phyloP scores from a whole-genome alignment of 2,888 invertebrate species.

The Geotrupes spiniger region DNA sequence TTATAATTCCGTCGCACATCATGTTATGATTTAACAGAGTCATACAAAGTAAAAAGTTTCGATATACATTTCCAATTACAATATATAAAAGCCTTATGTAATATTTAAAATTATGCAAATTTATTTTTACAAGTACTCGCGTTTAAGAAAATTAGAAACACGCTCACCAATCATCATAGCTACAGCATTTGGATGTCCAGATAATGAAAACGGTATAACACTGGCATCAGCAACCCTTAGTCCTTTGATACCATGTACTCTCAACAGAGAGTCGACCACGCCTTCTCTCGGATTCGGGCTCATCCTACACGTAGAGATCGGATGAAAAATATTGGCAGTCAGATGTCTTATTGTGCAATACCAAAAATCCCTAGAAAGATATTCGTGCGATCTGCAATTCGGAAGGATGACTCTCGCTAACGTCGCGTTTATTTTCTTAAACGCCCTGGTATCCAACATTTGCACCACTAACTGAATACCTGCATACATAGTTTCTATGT shows the following conservation, averaged over 20 bases:
- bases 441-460: constrained; percentile 53
- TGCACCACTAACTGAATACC: constrained; percentile 48
- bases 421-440: constrained; percentile 53
- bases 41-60: no score
- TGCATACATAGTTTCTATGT: constrained; percentile 55
- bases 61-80: no score
- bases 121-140: no score
- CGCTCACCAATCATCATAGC: constrained; percentile 58
- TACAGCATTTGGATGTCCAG: constrained; percentile 54
- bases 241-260: constrained; percentile 51
- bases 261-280: constrained; percentile 42
- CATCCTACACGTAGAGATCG: constrained; percentile 29
- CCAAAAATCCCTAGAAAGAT: constrained; percentile 28
- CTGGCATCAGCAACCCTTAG: constrained; percentile 56
- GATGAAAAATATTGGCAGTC: constrained; percentile 23
- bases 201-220: constrained; percentile 52
- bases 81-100: no score
- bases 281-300: constrained; percentile 22
- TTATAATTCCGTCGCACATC: no score
- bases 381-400: constrained; percentile 17
- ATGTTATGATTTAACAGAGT: no score
- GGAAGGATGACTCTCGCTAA: constrained; percentile 31
- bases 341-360: constrained; percentile 26
- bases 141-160: constrained; percentile 49
- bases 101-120: no score